Conservation (phyloP, 2,113 vertebrate species). For the Okapia johnstoni region DNA sequence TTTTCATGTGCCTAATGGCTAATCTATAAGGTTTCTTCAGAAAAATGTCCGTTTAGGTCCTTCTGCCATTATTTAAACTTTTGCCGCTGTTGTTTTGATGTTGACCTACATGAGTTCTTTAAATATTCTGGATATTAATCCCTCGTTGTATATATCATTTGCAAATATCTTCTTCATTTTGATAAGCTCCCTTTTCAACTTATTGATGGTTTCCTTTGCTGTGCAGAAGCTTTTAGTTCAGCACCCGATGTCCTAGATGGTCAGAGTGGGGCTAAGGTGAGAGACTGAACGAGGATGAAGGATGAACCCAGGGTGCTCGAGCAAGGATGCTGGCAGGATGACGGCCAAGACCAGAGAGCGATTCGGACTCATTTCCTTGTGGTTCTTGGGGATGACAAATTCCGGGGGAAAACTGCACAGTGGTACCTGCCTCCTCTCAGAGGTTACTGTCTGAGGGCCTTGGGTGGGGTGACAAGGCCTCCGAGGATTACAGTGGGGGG, state of each 20-base stretch:
- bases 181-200: neutral
- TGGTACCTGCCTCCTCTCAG: neutral
- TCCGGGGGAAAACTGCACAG: no score
- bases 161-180: neutral
- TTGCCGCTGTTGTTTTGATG: neutral
- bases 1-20: neutral
- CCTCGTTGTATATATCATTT: neutral
- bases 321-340: no score
- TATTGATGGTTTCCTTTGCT: neutral
- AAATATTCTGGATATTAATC: neutral
- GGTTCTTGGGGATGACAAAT: neutral
- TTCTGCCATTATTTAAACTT: neutral
- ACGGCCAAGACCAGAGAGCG: neutral
- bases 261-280: neutral
- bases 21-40: neutral
- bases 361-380: neutral
- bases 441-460: neutral
- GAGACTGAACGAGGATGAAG: neutral
- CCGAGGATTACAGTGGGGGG: no score
- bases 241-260: neutral
- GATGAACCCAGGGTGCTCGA: accelerated
- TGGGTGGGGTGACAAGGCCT: neutral
- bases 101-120: neutral
- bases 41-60: neutral
- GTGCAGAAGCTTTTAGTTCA: neutral